phyloP scores from a whole-genome alignment of 2,113 vertebrate genomes.

The Nothoprocta pentlandii region DNA sequence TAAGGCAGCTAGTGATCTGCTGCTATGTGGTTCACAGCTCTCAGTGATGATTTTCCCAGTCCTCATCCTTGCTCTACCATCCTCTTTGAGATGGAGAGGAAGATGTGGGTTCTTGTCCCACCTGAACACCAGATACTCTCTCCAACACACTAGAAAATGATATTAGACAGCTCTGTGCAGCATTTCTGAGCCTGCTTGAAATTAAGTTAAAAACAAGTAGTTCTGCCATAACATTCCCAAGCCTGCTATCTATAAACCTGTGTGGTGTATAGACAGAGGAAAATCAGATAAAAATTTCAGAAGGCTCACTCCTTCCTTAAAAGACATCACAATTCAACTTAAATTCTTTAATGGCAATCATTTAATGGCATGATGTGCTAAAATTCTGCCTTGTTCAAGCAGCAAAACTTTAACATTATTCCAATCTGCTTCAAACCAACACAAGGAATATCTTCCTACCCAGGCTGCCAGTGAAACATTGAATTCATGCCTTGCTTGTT shows the following conservation, averaged over 20 bases:
- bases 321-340: background rate
- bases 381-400: background rate
- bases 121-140: background rate
- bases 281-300: too few relatives aligned
- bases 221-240: background rate
- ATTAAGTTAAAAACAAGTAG: background rate
- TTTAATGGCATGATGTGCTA: background rate
- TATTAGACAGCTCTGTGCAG: background rate
- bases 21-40: background rate
- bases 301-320: background rate
- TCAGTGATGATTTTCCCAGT: background rate
- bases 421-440: background rate
- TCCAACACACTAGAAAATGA: background rate
- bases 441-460: background rate
- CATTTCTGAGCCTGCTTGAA: background rate
- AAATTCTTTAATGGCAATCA: background rate
- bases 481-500: background rate
- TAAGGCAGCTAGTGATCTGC: background rate
- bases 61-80: fast-evolving
- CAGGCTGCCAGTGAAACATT: background rate
- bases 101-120: too few relatives aligned
- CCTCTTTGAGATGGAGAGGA: too few relatives aligned
- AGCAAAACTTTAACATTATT: background rate
- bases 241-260: too few relatives aligned
- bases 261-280: background rate